Conservation (phyloP, 2,113 vertebrate genomes). For the Embiotoca jacksoni region DNA sequence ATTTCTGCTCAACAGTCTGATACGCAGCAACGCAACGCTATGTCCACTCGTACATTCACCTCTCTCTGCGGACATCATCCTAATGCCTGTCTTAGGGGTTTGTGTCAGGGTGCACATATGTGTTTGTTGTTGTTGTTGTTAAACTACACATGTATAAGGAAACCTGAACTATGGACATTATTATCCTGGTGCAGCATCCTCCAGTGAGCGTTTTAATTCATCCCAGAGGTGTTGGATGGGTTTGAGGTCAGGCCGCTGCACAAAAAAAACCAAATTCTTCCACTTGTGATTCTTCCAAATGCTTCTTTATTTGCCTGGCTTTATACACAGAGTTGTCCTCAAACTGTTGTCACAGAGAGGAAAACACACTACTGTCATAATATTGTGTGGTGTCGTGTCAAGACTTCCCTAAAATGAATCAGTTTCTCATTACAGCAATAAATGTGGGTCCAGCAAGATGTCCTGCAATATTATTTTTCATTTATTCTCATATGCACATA, state of each 20-base stretch:
- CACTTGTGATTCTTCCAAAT: not conserved
- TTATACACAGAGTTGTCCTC: not conserved
- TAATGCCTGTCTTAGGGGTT: not conserved
- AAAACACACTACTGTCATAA: not conserved
- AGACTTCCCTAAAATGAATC: too few relatives aligned
- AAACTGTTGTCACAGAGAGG: not conserved
- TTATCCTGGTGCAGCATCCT: not conserved
- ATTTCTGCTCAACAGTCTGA: conserved; percentile 69
- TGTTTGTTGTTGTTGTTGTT: not conserved
- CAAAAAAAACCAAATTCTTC: not conserved
- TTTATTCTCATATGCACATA: not conserved
- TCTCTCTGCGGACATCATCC: conserved; percentile 24
- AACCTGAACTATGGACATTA: conserved; percentile 1
- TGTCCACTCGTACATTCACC: conserved; percentile 30
- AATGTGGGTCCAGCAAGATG: not conserved
- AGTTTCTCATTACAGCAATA: too few relatives aligned
- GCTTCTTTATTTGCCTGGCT: not conserved
- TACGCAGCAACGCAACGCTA: conserved; percentile 31
- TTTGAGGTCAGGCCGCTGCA: not conserved
- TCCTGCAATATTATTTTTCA: not conserved
- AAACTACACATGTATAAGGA: not conserved
- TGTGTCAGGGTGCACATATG: conserved; percentile 10
- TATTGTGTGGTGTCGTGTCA: not conserved
- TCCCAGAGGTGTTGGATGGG: too few relatives aligned
- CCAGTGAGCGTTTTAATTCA: not conserved